Conservation (phyloP, 2,888 invertebrate species). For the Miltochrista miniata region DNA sequence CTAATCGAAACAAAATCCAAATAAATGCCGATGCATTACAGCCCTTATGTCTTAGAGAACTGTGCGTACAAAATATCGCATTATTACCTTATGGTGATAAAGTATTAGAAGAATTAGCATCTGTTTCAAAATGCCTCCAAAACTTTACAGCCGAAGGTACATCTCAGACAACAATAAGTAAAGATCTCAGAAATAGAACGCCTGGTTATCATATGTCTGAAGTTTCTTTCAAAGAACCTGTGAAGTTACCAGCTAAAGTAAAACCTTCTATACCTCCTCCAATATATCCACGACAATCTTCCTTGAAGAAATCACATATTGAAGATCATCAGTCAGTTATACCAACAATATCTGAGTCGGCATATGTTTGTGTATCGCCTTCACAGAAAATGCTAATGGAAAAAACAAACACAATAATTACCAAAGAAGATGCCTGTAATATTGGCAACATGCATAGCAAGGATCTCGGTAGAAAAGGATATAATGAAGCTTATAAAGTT, state of each 20-base stretch:
- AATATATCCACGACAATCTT: constrained; percentile 69
- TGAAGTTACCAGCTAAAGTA: constrained; percentile 53
- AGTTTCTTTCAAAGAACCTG: constrained; percentile 70
- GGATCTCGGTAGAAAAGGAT: constrained; percentile 85
- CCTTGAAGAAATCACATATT: constrained; percentile 64
- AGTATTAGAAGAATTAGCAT: constrained; percentile 87
- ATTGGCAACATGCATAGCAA: constrained; percentile 88
- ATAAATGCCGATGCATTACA: constrained; percentile 30
- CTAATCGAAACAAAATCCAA: constrained; percentile 33
- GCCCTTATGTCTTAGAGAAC: constrained; percentile 83
- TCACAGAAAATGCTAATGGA: constrained; percentile 86
- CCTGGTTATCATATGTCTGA: constrained; percentile 75
- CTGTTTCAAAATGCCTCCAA: constrained; percentile 83
- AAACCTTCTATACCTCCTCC: constrained; percentile 65
- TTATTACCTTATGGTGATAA: constrained; percentile 87
- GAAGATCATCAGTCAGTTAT: constrained; percentile 84
- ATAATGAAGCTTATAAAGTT: constrained; percentile 46
- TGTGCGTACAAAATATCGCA: constrained; percentile 86
- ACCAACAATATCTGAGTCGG: constrained; percentile 83
- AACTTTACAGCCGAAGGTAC: constrained; percentile 55
- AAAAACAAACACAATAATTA: constrained; percentile 76
- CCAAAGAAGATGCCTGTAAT: constrained; percentile 82
- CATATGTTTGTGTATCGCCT: constrained; percentile 88
- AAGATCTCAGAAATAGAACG: constrained; percentile 51
- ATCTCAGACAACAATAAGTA: constrained; percentile 23